Evolutionary conservation across 2,888 invertebrate genomes (phyloP).

Genomic region (Heteromyza rotundicornis): DNA sequence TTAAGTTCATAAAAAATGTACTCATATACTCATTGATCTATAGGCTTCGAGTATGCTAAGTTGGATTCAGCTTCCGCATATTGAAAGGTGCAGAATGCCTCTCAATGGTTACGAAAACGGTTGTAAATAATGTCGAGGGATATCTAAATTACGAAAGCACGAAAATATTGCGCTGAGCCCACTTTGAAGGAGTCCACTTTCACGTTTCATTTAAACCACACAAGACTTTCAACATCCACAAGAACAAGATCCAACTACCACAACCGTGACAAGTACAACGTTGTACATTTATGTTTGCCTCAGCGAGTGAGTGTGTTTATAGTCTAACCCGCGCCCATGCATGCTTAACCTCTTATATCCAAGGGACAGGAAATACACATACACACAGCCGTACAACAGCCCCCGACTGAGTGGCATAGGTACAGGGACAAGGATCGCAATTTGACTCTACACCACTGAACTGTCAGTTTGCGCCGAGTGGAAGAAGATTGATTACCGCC

Average conservation of each 20-base stretch:
- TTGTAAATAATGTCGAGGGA: too few relatives aligned
- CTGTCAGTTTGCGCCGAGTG: conserved; percentile 62
- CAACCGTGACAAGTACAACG: conserved; percentile 54
- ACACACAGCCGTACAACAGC: conserved; percentile 11
- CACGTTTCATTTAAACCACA: background rate
- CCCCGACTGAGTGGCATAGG: conserved; percentile 21
- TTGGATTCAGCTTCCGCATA: too few relatives aligned
- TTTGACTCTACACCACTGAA: conserved; percentile 62
- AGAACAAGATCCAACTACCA: conserved; percentile 45
- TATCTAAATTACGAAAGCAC: too few relatives aligned
- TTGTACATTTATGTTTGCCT: conserved; percentile 28
- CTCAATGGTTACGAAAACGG: too few relatives aligned
- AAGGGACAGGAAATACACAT: conserved; percentile 44
- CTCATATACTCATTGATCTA: too few relatives aligned
- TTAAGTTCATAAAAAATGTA: too few relatives aligned
- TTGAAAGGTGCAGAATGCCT: too few relatives aligned
- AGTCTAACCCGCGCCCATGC: conserved; percentile 34
- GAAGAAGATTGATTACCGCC: conserved; percentile 65
- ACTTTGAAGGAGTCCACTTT: background rate
- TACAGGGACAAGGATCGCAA: conserved; percentile 54
- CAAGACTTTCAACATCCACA: conserved; percentile 3
- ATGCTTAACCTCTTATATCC: conserved; percentile 51
- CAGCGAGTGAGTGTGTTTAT: too few relatives aligned
- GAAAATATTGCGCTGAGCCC: too few relatives aligned
- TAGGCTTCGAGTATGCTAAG: too few relatives aligned